Base-by-base conservation (phyloP, 2,888 invertebrate species). In the Drosophila antonietae region DNA sequence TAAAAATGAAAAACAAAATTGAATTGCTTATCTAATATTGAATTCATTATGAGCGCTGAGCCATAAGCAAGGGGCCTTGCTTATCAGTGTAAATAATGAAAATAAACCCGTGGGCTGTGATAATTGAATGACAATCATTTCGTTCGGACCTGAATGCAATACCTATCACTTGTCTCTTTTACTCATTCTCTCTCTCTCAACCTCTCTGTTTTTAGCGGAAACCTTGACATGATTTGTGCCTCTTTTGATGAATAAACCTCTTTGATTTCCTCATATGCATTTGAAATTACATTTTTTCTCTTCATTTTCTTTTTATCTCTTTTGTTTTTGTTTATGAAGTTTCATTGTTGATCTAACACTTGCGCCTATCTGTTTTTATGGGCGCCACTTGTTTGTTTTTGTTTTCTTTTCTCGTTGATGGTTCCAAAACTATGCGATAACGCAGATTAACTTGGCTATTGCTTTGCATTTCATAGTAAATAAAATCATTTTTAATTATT, bases 311-410 rank as follows among this genome's bases (percentile, higher is more conserved):
- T 47, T 56, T 33, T 8, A 31, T 20, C n/a, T 33, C 33, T 46
- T 47, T 44, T 44, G 55, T 44, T 58, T 31, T 49, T 73, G 47
- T 59, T 28, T 35, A 62, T 65, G 12, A 49, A 65, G 58, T 69
- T 73, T 62, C 41, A 57, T 73, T 78, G 74, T 70, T 78, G 66
- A 66, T 70, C 41, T 47, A 56, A 78, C 78, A 74, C 70, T 77
- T 63, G 57, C 23, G 43, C 44, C 69, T 55, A 70, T 77, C 59
- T 55, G 46, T 44, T 78, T 76, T 78, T 78, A 74, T 66, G 63
- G 63, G 70, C 78, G 78, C 78, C 70, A 74, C 78, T 74, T 75
- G 75, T 64, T 68, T 58, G 56, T 62, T 55, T 49, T 8, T 43
- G 18, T 28, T 28, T 5, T 5, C 5, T 15, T 28, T 52, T 23